phyloP scores from a whole-genome alignment of 2,113 vertebrate species.

The Zosterops hypoxanthus region DNA sequence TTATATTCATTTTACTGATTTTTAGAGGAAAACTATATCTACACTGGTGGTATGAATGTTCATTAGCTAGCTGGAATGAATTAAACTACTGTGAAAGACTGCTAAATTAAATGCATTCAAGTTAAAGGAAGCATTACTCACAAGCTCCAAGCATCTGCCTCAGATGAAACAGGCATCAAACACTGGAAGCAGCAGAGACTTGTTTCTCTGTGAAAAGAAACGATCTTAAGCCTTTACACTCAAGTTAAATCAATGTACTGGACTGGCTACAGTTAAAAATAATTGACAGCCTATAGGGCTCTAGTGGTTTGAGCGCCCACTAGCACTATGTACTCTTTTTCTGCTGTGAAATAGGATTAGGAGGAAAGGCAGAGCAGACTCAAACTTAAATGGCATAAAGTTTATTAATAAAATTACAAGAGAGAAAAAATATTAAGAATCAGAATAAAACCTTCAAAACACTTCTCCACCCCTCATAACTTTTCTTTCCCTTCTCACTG shows the following conservation, averaged over 20 bases:
- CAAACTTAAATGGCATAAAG: no score
- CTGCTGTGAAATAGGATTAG: not conserved
- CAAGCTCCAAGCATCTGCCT: conserved; percentile 2
- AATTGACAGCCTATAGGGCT: not conserved
- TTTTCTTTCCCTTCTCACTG: not conserved
- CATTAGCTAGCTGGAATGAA: not conserved
- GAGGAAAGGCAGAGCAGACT: not conserved
- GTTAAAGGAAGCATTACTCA: conserved; percentile 6
- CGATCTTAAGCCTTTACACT: not conserved
- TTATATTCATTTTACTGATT: not conserved
- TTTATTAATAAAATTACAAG: not conserved
- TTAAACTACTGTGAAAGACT: conserved; percentile 17
- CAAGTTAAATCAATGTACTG: not conserved
- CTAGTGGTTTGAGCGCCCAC: not conserved
- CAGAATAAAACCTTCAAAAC: not conserved
- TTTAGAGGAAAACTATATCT: not conserved
- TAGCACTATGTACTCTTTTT: not conserved
- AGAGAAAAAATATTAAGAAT: not conserved
- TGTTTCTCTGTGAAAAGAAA: not conserved
- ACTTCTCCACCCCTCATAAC: not conserved
- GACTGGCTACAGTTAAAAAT: not conserved
- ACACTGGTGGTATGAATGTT: not conserved
- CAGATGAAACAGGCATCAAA: not conserved
- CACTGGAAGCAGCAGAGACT: not conserved
- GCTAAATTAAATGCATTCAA: not conserved